A percentile compares a stretch with the other conserved stretches of the same genome.
Evolutionary conservation across 1,140 invertebrate genomes (phyloP).

Genomic region (Zaprionus taronus): DNA sequence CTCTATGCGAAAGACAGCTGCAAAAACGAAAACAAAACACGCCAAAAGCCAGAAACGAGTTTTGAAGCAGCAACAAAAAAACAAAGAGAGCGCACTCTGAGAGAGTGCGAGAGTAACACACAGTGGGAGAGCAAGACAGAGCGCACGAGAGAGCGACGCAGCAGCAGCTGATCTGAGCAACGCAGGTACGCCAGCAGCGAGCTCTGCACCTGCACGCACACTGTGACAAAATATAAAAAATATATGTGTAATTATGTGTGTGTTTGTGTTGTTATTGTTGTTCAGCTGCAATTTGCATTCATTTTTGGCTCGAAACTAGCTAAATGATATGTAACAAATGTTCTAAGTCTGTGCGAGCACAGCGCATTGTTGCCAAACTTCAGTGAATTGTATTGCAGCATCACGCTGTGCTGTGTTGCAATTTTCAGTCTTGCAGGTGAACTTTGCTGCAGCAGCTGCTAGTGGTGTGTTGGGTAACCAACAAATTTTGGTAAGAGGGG

Average conservation of each 20-base stretch:
- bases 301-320: slow-evolving; percentile 33
- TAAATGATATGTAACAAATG: slow-evolving; percentile 45
- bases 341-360: slow-evolving; percentile 31
- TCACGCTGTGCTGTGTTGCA: slow-evolving; percentile 15
- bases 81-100: neutral
- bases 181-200: slow-evolving; percentile 20
- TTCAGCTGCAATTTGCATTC: slow-evolving; percentile 17
- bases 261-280: slow-evolving; percentile 12
- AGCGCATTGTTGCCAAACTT: slow-evolving; percentile 35
- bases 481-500: slow-evolving; percentile 12
- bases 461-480: slow-evolving; percentile 29
- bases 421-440: slow-evolving; percentile 5
- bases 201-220: slow-evolving; percentile 52
- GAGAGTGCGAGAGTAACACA: slow-evolving; percentile 2
- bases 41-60: slow-evolving; percentile 63
- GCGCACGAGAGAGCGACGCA: neutral
- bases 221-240: slow-evolving; percentile 14
- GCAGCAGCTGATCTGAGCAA: slow-evolving; percentile 27
- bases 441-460: slow-evolving; percentile 25
- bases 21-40: slow-evolving; percentile 77
- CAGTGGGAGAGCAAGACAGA: neutral
- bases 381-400: slow-evolving; percentile 34
- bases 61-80: slow-evolving; percentile 27
- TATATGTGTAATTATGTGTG: slow-evolving; percentile 3
- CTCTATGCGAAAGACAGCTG: slow-evolving; percentile 55